These are phyloP conservation scores for Oryzaephilus surinamensis DNA, from an alignment of 1,140 invertebrate species.

Conservation along the genomic window DNA sequence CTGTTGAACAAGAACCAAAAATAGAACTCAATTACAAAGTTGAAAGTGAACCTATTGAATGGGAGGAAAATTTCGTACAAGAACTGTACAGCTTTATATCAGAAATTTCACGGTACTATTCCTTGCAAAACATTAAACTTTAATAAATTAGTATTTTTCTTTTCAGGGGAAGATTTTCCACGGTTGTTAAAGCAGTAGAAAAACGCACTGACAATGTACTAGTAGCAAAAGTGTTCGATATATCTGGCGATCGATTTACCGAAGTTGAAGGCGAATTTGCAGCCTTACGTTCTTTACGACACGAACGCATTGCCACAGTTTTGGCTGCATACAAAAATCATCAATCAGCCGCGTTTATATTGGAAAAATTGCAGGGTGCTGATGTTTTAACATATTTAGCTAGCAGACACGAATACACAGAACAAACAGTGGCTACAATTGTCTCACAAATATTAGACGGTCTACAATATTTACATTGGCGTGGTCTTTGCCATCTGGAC, in stretches of 20 bases:
- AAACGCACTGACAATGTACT: slow-evolving; percentile 59
- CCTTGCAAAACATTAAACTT: background rate
- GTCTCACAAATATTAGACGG: slow-evolving; percentile 69
- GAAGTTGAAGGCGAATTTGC: slow-evolving; percentile 70
- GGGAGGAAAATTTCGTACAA: slow-evolving; percentile 53
- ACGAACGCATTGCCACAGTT: slow-evolving; percentile 73
- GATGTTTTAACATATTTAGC: slow-evolving; percentile 82
- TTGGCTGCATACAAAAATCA: slow-evolving; percentile 59
- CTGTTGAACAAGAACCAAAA: slow-evolving; percentile 52
- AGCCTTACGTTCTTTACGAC: slow-evolving; percentile 63
- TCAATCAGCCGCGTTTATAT: slow-evolving; percentile 58
- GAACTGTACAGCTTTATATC: slow-evolving; percentile 74
- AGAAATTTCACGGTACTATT: slow-evolving; percentile 51
- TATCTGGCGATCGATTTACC: slow-evolving; percentile 49
- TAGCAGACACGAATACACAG: slow-evolving; percentile 76
- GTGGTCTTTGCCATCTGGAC: slow-evolving; percentile 84
- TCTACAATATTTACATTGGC: slow-evolving; percentile 86
- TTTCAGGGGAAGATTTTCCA: slow-evolving; percentile 70
- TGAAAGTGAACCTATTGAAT: slow-evolving; percentile 63
- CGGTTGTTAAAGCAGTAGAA: slow-evolving; percentile 73
- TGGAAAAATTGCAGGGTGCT: slow-evolving; percentile 85
- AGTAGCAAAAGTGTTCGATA: slow-evolving; percentile 68
- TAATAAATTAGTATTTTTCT: slow-evolving; percentile 8
- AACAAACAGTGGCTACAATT: slow-evolving; percentile 79
- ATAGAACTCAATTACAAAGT: slow-evolving; percentile 59